Evolutionary conservation across 2,797 vertebrate genomes (phyloP), one percentile per base, ranked within the genome.

Genomic region (Orestias chungarensis): DNA sequence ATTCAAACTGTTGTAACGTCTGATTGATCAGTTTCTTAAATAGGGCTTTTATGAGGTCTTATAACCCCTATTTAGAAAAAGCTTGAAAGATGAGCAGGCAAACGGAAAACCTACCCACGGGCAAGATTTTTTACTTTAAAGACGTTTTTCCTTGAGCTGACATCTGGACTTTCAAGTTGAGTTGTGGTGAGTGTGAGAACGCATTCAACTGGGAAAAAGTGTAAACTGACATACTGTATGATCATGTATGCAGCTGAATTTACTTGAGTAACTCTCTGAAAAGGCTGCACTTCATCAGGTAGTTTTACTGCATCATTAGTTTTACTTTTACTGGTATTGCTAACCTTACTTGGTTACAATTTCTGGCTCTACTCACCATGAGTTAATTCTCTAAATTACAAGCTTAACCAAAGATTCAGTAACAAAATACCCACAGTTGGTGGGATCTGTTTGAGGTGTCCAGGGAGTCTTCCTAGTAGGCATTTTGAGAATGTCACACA

Each of bases 11-110:
- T 35, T 52, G 42, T 75, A 88, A 66, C 83, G 74, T 74, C 74
- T 82, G 85, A 91, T 86, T 84, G 85, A 90, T 90, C 85, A 85
- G 85, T 83, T 77, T 40, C n/a, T 59, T 66, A 66, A 76, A 71
- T 8, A 40, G 52, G 31, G 61, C 55, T 52, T 71, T 43, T 54
- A 67, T 57, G n/a, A 38, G 71, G 64, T 70, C 64, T 65, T 80
- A 85, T 47, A 70, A 81, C 73, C 71, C 35, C 25, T 3, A n/a
- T 38, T 27, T 47, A 65, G 64, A 42, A 47, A 46, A 29, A n/a
- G 38, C 42, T 40, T 40, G 33, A 74, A 47, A 44, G 43, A 44
- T 40, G 12, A 10, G 29, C 31, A 15, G 44, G 61, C 46, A 71
- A 68, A 50, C n/a, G 29, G 64, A 40, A 76, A 75, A 64, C 14